Conservation (phyloP, 2,113 vertebrate genomes). For the Anolis sagrei region DNA sequence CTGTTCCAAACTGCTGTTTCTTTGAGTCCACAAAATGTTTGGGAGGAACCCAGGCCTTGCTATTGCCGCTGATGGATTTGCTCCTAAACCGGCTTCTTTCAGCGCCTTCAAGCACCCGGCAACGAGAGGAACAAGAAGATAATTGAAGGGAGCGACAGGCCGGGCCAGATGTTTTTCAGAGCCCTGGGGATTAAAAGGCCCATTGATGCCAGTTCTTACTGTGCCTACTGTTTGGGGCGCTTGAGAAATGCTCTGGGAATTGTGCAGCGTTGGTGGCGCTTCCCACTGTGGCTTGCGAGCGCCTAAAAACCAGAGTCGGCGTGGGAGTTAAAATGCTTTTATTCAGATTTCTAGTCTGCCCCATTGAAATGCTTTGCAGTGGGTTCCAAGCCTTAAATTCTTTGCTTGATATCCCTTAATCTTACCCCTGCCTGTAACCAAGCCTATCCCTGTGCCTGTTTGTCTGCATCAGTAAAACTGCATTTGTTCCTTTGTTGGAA, state of each 20-base stretch:
- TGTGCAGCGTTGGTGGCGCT: not conserved
- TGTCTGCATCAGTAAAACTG: not conserved
- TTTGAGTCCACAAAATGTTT: too few relatives aligned
- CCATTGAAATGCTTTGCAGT: not conserved
- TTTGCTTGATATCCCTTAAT: not conserved
- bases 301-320: rapidly evolving
- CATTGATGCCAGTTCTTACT: not conserved
- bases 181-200: conserved; percentile 48
- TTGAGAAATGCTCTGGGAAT: not conserved
- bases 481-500: not conserved
- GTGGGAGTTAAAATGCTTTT: not conserved
- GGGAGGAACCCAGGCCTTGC: not conserved
- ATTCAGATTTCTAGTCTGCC: not conserved
- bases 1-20: not conserved
- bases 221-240: rapidly evolving
- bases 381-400: not conserved
- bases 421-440: not conserved
- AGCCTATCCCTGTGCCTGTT: not conserved
- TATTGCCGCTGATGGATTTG: conserved; percentile 22
- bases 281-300: not conserved
- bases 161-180: conserved; percentile 47
- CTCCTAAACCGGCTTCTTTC: not conserved
- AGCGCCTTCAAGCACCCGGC: not conserved
- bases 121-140: conserved; percentile 40
- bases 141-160: conserved; percentile 54